These are phyloP conservation scores for Trachymyrmex cornetzi DNA, from an alignment of 1,140 invertebrate species.

Conservation along the genomic window DNA sequence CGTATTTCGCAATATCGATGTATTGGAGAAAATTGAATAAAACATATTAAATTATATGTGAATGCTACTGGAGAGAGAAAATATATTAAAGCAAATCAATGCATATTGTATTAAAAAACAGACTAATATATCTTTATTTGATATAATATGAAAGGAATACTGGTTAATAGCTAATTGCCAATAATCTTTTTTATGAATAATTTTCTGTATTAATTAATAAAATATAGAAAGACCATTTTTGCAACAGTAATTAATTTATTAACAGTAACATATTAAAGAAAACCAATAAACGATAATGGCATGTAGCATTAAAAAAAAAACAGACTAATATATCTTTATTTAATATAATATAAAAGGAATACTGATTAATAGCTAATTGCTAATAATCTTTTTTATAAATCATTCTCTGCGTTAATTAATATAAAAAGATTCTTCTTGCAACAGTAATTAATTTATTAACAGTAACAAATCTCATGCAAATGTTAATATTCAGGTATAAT, in stretches of 20 bases:
- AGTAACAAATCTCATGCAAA: no score
- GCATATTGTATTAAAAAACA: not conserved
- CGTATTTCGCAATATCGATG: constrained; percentile 1
- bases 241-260: no score
- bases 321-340: not conserved
- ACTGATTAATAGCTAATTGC: not conserved
- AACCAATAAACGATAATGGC: not conserved
- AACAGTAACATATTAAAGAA: not conserved
- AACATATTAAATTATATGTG: not conserved
- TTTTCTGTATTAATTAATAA: not conserved
- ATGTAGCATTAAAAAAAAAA: not conserved
- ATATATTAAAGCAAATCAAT: not conserved
- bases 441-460: no score
- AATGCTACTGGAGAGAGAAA: not conserved
- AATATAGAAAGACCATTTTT: no score
- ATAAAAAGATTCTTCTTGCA: no score
- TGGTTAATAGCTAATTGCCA: not conserved
- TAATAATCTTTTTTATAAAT: not conserved
- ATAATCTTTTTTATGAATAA: not conserved
- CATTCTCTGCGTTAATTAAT: not conserved
- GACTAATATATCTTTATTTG: not conserved
- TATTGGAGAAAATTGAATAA: constrained; percentile 25
- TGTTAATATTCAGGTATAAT: no score
- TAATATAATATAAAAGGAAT: not conserved
- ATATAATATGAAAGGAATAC: not conserved